Evolutionary conservation across 2,797 vertebrate genomes (phyloP), one percentile per base, ranked within the genome.

Genomic region (Cryptoblepharus egeriae): DNA sequence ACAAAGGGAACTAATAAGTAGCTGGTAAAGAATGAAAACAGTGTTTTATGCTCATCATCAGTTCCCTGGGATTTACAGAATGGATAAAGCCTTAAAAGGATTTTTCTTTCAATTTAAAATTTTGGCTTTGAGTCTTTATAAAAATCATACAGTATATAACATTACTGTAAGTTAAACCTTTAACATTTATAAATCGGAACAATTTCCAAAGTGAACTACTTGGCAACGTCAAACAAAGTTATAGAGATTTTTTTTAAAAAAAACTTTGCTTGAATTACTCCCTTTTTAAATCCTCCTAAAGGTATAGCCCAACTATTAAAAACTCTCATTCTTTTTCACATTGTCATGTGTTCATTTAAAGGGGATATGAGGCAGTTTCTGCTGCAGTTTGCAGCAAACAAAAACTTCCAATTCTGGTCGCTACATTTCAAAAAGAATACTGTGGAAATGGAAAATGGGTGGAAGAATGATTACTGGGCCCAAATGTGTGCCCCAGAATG

Each of bases 21-120:
- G 28, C 15, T 37, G 37, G n/a, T 35, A 58, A 58, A 67, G 63
- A 79, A 60, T 60, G 52, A 68, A 79, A 60, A 74, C 3, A 13
- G 12, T 63, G 22, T 42, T 82, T 83, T 39, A 55, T 28, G 52
- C 32, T 30, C 39, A 77, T 83, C n/a, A 68, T 58, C 49, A 15
- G n/a, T 79, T 78, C 49, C 11, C 42, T 63, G 45, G 45, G 28
- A 26, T 49, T 71, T 1, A 30, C 45, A 42, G 49, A 49, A 67
- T 82, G 75, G 67, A 83, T 77, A 77, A 83, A 63, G 45, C 58
- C 26, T 77, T 55, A 72, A 72, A 77, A 64, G 32, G 55, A 57
- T 32, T 55, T 73, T 72, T 77, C 71, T 75, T 73, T 32, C 15
- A 1, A 85, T 69, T 83, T 78, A 77, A 70, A 78, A 42, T 75